phyloP scores from a whole-genome alignment of 2,888 invertebrate genomes.

The Caenorhabditis sp. region DNA sequence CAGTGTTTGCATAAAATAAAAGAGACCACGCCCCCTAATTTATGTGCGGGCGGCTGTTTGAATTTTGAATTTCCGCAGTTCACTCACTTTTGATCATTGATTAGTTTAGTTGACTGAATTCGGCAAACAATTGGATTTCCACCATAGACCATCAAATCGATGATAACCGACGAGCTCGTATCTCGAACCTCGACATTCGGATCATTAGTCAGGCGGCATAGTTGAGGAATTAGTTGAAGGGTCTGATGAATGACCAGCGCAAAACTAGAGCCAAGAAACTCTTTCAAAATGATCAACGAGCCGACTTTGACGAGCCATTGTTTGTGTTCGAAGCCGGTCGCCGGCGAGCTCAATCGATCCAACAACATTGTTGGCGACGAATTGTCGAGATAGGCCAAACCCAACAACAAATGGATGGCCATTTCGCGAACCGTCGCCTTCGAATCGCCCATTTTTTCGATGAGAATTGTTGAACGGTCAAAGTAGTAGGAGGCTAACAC shows the following conservation, averaged over 20 bases:
- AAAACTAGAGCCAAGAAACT: conserved; percentile 29
- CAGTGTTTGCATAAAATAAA: no score
- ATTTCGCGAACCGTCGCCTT: conserved; percentile 27
- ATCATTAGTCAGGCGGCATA: conserved; percentile 31
- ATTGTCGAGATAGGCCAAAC: conserved; percentile 34
- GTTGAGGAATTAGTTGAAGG: conserved; percentile 12
- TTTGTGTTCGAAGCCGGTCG: conserved; percentile 33
- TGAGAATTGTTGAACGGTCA: conserved; percentile 20
- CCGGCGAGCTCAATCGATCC: conserved; percentile 11
- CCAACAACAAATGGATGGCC: conserved; percentile 20
- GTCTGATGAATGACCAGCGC: conserved; percentile 35
- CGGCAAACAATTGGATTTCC: conserved; percentile 23
- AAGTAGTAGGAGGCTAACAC: conserved; percentile 37
- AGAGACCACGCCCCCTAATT: no score
- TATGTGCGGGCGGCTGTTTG: no score
- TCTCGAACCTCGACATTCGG: conserved; percentile 38
- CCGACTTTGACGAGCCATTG: conserved; percentile 40
- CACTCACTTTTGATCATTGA: conserved; percentile 39
- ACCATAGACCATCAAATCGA: conserved; percentile 55
- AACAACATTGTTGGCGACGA: conserved; percentile 35
- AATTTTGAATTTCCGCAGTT: no score
- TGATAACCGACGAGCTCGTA: conserved; percentile 43
- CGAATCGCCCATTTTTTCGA: conserved; percentile 38
- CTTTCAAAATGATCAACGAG: conserved; percentile 20
- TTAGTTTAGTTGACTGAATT: conserved; percentile 9